Evolutionary conservation across 1,140 invertebrate genomes (phyloP), one percentile per base, ranked within the genome.

Genomic region (Diorhabda carinulata): DNA sequence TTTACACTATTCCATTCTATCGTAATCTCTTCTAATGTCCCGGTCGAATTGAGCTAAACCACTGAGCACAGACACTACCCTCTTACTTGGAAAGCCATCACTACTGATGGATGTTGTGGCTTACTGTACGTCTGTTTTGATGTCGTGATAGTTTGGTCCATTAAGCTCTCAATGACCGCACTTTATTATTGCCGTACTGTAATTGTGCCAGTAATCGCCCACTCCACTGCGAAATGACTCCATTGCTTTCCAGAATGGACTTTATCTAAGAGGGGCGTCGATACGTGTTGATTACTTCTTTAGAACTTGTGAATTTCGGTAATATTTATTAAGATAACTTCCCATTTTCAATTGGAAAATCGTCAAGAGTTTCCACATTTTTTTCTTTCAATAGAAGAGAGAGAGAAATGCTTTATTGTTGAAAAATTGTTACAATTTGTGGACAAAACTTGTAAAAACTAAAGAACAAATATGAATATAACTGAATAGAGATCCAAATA

Each of bases 131-230:
- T 65, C 64, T 65, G 64, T 56, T 65, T 45, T 57, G 64, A 44
- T 67, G 65, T 60, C 57, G 65, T 47, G 65, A 67, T 59, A 67
- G 65, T 60, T 43, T 43, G 58, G 52, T 43, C 43, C 65, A 67
- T 67, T 67, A 60, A 67, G 41, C 43, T 42, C 65, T 43, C 65
- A 56, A 67, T 67, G 65, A 67, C 65, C 65, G 47, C 65, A 67
- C 65, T 67, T 67, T 67, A 67, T 67, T 67, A 67, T 42, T 59
- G 65, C 43, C 58, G 57, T 45, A 60, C 65, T 57, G 65, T 67
- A 67, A 67, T 67, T 67, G 57, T 57, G 25, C 57, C 58, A 59
- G 65, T 67, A 67, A 67, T 67, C 65, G 65, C 43, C 65, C 45
- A 52, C 40, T 56, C 43, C 65, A 67, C 42, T 57, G 57, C 57